Base-by-base conservation (phyloP, 2,888 invertebrate species). In the Rugalucina vietnamica region DNA sequence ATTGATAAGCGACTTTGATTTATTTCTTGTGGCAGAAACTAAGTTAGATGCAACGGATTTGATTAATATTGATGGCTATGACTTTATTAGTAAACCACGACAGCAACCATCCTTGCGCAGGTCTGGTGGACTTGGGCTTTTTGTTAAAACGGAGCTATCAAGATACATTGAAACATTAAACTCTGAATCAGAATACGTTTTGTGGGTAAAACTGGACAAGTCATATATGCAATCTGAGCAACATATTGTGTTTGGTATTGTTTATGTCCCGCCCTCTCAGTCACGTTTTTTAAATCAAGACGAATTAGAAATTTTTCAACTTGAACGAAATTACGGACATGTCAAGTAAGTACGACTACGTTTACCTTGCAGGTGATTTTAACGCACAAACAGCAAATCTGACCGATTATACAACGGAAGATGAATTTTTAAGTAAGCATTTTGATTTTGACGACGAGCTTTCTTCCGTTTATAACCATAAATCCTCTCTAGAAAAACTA, bases 281-380 rank as follows among this genome's bases (percentile, higher is more conserved):
- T 54, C 54, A 54, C 54, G 54, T n/a, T n/a, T n/a, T n/a, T n/a
- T n/a, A n/a, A n/a, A n/a, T n/a, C n/a, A 32, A 21, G 77, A 77
- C 29, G 70, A 77, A 34, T 77, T 49, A 34, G 70, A 77, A n/a
- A n/a, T n/a, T n/a, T n/a, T n/a, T n/a, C n/a, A n/a, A n/a, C n/a
- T n/a, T n/a, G n/a, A n/a, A n/a, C n/a, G 43, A 43, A 43, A 43
- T 43, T 43, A 43, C 43, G 18, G 10, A 43, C 8, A 39, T 37
- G 43, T 75, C 54, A 54, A 54, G 57, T 18, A 71, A 10, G 24
- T 71, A 39, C 43, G 27, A 21, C 21, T 71, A 39, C 43, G 18
- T 50, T 49, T 75, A 75, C 24, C n/a, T 75, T 27, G 50, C 36
- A 54, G 75, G 75, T 50, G 75, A 75, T n/a, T 32, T 54, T 34